phyloP scores from a whole-genome alignment of 2,113 vertebrate species.

The Rhombomys opimus region DNA sequence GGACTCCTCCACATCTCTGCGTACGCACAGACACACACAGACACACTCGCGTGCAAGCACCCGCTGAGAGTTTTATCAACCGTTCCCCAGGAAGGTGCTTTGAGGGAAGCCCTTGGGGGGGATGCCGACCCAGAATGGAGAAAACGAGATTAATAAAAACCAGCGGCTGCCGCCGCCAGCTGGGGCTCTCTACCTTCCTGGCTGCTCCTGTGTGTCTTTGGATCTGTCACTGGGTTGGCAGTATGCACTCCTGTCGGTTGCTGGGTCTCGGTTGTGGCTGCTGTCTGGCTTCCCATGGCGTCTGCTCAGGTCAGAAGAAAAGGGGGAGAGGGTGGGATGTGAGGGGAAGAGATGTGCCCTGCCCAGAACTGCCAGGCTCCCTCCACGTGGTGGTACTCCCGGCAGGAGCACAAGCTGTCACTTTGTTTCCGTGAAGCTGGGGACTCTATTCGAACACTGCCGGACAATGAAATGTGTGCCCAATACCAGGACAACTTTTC shows the following conservation, averaged over 20 bases:
- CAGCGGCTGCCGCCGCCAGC: fast-evolving
- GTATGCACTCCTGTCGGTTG: fast-evolving
- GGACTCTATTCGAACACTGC: background rate
- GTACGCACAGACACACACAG: background rate
- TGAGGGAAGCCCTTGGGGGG: background rate
- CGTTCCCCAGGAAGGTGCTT: slow-evolving; percentile 24
- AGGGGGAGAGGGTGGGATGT: background rate
- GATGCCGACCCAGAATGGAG: background rate
- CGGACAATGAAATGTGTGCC: background rate
- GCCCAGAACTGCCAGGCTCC: background rate
- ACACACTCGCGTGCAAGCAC: background rate
- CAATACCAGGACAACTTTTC: background rate
- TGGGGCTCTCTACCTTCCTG: slow-evolving; percentile 32
- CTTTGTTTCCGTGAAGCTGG: background rate
- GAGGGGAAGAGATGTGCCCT: background rate
- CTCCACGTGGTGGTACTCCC: background rate
- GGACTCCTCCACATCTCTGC: slow-evolving; percentile 1
- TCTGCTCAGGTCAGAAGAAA: slow-evolving; percentile 12
- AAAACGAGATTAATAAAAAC: slow-evolving; percentile 46
- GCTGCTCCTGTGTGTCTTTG: fast-evolving
- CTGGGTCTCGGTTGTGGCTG: background rate
- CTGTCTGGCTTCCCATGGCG: background rate
- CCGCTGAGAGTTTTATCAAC: background rate
- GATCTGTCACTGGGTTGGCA: background rate
- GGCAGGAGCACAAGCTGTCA: background rate